phyloP scores from a whole-genome alignment of 2,797 vertebrate genomes.

The Microcaecilia unicolor region DNA sequence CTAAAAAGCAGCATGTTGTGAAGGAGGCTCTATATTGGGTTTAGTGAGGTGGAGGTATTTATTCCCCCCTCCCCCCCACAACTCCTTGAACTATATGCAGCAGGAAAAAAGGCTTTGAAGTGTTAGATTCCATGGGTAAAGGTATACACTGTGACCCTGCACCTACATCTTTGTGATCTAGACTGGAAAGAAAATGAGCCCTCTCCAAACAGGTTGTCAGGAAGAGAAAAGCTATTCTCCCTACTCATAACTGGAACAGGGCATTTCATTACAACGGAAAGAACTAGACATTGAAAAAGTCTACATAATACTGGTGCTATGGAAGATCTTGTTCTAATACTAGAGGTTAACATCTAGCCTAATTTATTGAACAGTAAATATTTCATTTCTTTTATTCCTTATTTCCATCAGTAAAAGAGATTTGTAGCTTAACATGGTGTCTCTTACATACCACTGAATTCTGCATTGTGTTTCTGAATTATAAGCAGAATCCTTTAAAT shows the following conservation, averaged over 20 bases:
- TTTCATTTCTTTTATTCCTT: too few relatives aligned
- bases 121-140: slow-evolving; percentile 8
- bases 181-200: neutral
- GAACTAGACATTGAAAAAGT: neutral
- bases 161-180: neutral
- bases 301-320: fast-evolving
- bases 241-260: neutral
- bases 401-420: too few relatives aligned
- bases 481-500: too few relatives aligned
- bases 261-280: neutral
- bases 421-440: too few relatives aligned
- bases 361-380: too few relatives aligned
- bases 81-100: neutral
- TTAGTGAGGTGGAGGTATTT: slow-evolving; percentile 2
- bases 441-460: too few relatives aligned
- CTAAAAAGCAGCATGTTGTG: slow-evolving; percentile 21
- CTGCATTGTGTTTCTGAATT: too few relatives aligned
- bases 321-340: too few relatives aligned
- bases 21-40: neutral
- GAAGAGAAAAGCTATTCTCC: neutral
- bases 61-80: too few relatives aligned
- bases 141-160: neutral
- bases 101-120: slow-evolving; percentile 17
- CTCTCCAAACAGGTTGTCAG: neutral
- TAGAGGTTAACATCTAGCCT: too few relatives aligned